Evolutionary conservation across 1,140 invertebrate genomes (phyloP).

Genomic region (Cotesia vestalis): DNA sequence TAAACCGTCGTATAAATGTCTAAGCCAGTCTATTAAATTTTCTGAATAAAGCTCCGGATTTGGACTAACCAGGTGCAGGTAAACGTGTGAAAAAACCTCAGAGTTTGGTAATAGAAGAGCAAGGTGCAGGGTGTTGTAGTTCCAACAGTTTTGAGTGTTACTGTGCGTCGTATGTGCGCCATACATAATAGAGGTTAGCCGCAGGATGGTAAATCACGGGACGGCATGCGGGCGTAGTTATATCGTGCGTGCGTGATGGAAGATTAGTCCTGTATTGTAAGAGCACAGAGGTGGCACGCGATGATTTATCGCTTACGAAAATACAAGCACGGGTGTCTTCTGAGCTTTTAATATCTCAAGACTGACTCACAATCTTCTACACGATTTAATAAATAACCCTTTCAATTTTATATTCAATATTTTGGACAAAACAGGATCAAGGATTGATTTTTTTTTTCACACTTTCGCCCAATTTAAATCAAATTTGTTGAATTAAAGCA

Average conservation of each 20-base stretch:
- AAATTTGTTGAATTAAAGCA: too few species aligned
- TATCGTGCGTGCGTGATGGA: constrained; percentile 64
- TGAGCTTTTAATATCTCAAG: constrained; percentile 10
- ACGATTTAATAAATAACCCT: neutral
- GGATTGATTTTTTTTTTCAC: too few species aligned
- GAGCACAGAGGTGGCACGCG: constrained; percentile 58
- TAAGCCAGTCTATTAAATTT: too few species aligned
- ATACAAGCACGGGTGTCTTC: constrained; percentile 42
- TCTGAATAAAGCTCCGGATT: neutral
- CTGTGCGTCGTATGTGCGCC: constrained; percentile 59
- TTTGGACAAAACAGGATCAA: too few species aligned
- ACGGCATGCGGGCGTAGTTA: constrained; percentile 65
- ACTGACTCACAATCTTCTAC: constrained; percentile 25
- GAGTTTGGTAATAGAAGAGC: constrained; percentile 37
- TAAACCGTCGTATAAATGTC: too few species aligned
- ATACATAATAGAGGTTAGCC: constrained; percentile 66
- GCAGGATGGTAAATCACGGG: constrained; percentile 65
- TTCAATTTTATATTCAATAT: too few species aligned
- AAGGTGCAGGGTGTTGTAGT: constrained; percentile 57
- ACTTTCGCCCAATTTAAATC: too few species aligned
- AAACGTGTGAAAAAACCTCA: neutral
- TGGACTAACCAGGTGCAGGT: neutral
- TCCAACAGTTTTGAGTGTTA: constrained; percentile 62
- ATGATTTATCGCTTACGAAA: constrained; percentile 64
- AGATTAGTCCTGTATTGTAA: constrained; percentile 65